Evolutionary conservation across 2,113 vertebrate genomes (phyloP).

Genomic region (Sphaerodactylus townsendi): DNA sequence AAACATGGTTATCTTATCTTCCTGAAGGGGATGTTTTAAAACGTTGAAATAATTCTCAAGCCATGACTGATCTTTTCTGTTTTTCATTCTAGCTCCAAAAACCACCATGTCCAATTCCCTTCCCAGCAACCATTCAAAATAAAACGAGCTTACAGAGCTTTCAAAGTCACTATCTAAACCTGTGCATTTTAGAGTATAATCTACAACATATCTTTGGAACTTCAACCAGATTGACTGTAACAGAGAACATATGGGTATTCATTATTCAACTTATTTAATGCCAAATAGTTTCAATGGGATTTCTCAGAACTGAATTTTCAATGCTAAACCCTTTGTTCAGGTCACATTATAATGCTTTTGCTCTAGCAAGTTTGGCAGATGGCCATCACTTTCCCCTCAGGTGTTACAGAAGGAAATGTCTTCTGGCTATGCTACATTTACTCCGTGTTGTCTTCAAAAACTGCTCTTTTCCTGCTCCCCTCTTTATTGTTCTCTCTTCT

Average conservation of each 20-base stretch:
- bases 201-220: not conserved
- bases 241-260: not conserved
- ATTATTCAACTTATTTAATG: not conserved
- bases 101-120: constrained; percentile 38
- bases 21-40: constrained; percentile 38
- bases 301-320: too few species aligned
- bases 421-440: not conserved
- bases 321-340: too few species aligned
- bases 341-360: not conserved
- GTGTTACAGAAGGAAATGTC: not conserved
- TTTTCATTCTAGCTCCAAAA: constrained; percentile 43
- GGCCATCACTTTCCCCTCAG: not conserved
- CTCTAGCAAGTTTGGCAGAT: not conserved
- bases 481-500: not conserved
- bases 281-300: not conserved
- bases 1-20: constrained; percentile 54
- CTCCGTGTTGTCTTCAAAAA: not conserved
- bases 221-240: not conserved
- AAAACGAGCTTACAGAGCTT: constrained; percentile 25
- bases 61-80: constrained; percentile 43
- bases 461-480: not conserved
- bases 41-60: constrained; percentile 53
- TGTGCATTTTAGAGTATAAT: not conserved
- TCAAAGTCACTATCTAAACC: not conserved
- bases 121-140: constrained; percentile 62